These are phyloP conservation scores for Phrynocephalus guinanensis DNA, from an alignment of 2,797 vertebrate genomes.

Conservation along the genomic window DNA sequence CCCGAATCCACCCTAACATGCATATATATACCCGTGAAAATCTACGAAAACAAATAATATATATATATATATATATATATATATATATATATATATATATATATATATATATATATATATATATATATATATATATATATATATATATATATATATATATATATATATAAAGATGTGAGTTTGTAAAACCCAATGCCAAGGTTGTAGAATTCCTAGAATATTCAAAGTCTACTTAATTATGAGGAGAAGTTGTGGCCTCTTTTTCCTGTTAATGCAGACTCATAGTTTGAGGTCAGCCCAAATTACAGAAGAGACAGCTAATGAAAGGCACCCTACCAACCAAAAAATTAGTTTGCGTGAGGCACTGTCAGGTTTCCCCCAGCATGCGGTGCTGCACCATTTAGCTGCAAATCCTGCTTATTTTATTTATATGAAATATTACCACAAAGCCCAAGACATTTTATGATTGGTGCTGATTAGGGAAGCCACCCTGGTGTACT, in stretches of 20 bases:
- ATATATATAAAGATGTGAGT: too few relatives aligned
- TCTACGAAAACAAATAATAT: too few relatives aligned
- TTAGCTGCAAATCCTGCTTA: slow-evolving; percentile 29
- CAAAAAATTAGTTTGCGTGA: slow-evolving; percentile 43
- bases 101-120: too few relatives aligned
- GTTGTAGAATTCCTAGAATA: slow-evolving; percentile 5
- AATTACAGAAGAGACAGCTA: slow-evolving; percentile 21
- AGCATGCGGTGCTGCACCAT: slow-evolving; percentile 25
- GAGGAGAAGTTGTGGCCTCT: slow-evolving; percentile 7
- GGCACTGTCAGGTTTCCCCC: slow-evolving; percentile 44
- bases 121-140: too few relatives aligned
- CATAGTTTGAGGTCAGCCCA: slow-evolving; percentile 29
- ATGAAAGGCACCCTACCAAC: slow-evolving; percentile 30
- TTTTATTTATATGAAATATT: slow-evolving; percentile 39
- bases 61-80: too few relatives aligned
- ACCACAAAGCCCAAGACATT: slow-evolving; percentile 28
- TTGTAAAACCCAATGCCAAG: too few relatives aligned
- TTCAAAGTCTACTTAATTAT: slow-evolving; percentile 25
- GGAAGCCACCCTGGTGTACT: slow-evolving; percentile 19
- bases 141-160: too few relatives aligned
- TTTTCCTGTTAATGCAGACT: neutral
- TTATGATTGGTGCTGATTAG: slow-evolving; percentile 39
- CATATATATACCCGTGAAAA: too few relatives aligned
- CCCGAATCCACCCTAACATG: too few relatives aligned
- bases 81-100: too few relatives aligned